These are phyloP conservation scores for Megaceryle maxima DNA, from an alignment of 2,113 vertebrate genomes.

Conservation along the genomic window DNA sequence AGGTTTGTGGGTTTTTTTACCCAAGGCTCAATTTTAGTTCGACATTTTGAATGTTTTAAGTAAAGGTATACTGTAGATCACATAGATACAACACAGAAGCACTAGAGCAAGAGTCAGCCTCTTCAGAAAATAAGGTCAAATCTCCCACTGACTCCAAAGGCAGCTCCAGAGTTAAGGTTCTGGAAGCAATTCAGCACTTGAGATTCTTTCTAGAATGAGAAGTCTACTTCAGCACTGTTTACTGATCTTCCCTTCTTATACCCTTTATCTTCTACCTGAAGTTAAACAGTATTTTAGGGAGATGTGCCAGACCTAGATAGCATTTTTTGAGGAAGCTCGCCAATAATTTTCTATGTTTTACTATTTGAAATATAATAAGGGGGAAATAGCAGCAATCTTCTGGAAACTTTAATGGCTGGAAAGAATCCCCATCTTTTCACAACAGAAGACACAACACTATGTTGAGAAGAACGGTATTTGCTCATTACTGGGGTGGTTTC, in stretches of 20 bases:
- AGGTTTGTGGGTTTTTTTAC: background rate
- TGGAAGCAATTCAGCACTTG: background rate
- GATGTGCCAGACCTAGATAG: background rate
- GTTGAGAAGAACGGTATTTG: background rate
- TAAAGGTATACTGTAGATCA: background rate
- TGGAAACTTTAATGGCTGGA: background rate
- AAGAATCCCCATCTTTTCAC: background rate
- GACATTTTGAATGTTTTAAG: background rate
- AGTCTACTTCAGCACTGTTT: background rate
- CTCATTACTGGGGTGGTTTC: background rate
- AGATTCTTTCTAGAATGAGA: background rate
- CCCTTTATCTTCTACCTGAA: background rate
- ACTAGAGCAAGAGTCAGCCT: background rate
- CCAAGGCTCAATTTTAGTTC: background rate
- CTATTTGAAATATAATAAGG: background rate
- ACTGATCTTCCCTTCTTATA: background rate
- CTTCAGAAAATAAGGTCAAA: background rate
- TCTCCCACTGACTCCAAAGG: background rate
- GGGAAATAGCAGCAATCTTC: background rate
- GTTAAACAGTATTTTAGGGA: background rate
- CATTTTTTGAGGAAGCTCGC: background rate
- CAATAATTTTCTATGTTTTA: background rate
- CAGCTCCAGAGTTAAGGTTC: background rate
- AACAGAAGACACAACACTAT: fast-evolving
- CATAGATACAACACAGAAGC: background rate